Evolutionary conservation across 2,888 invertebrate genomes (phyloP).

Genomic region (Brachycybe producta): DNA sequence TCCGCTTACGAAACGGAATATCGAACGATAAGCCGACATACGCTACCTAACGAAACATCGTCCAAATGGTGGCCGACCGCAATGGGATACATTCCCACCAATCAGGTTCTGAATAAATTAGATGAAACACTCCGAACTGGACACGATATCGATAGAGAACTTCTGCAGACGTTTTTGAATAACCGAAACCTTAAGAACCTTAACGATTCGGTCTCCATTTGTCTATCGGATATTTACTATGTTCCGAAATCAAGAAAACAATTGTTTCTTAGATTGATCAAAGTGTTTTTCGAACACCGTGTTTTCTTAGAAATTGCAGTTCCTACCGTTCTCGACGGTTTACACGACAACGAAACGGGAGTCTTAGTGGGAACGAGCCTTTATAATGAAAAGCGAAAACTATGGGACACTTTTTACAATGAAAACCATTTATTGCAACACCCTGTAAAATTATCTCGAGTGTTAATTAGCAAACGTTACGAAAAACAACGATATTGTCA

Average conservation of each 20-base stretch:
- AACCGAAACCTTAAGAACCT: neutral
- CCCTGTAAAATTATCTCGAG: too few relatives aligned
- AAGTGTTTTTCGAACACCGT: neutral
- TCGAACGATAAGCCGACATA: neutral
- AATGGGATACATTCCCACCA: neutral
- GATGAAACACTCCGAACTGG: neutral
- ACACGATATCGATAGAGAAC: neutral
- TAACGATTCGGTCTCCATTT: neutral
- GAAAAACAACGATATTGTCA: too few relatives aligned
- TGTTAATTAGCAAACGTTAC: too few relatives aligned
- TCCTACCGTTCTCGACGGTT: neutral
- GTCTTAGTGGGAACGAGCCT: too few relatives aligned
- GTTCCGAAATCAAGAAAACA: neutral
- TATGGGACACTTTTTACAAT: too few relatives aligned
- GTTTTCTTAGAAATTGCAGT: slow-evolving; percentile 1
- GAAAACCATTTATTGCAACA: too few relatives aligned
- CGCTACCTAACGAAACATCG: neutral
- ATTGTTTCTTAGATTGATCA: neutral
- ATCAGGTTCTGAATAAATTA: slow-evolving; percentile 1
- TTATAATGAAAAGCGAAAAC: too few relatives aligned
- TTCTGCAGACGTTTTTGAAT: neutral
- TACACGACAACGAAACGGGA: too few relatives aligned
- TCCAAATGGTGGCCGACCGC: slow-evolving; percentile 1
- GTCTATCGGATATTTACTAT: slow-evolving; percentile 2
- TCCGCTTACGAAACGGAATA: neutral